phyloP scores from a whole-genome alignment of 2,797 vertebrate species.

The Urocyon cinereoargenteus region DNA sequence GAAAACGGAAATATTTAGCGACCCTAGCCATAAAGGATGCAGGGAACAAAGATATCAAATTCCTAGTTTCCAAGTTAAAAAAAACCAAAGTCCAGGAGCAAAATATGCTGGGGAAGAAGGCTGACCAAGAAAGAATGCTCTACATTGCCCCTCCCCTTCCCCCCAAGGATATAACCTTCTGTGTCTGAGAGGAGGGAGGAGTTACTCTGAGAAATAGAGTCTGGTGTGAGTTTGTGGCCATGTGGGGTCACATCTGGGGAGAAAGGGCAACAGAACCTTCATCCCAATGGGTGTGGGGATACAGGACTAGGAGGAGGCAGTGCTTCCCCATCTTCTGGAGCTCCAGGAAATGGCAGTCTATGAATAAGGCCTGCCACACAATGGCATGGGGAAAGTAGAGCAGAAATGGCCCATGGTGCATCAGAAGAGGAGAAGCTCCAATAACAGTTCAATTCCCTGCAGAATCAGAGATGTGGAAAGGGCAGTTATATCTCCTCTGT shows the following conservation, averaged over 20 bases:
- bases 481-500: rapidly evolving
- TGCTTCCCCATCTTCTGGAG: background rate
- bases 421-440: background rate
- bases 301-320: no score
- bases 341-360: background rate
- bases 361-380: background rate
- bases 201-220: background rate
- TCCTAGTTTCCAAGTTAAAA: background rate
- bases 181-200: background rate
- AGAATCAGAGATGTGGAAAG: background rate
- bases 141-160: background rate
- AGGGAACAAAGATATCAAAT: background rate
- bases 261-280: background rate
- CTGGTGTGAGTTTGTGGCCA: background rate
- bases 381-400: no score
- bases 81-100: background rate
- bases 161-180: background rate
- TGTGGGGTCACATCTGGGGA: background rate
- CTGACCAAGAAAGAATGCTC: background rate
- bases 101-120: background rate
- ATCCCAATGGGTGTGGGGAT: background rate
- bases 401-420: background rate
- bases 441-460: background rate
- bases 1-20: background rate
- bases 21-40: background rate